Percentiles rank a stretch among this genome's conserved stretches.
These are phyloP conservation scores for Hozukius guyotensis DNA, from an alignment of 2,797 vertebrate genomes.

Conservation along the genomic window DNA sequence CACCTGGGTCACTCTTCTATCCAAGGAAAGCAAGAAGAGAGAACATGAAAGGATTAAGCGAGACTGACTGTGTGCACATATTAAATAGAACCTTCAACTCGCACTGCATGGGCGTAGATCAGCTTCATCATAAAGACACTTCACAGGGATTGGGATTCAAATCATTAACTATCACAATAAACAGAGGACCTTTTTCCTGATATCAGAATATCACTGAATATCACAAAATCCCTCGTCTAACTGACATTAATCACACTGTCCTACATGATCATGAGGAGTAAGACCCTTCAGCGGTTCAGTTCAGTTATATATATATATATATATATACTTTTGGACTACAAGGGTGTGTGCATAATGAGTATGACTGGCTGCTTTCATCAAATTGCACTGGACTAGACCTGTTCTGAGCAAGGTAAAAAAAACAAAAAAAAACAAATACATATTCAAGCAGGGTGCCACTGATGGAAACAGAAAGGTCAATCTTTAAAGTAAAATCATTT, in stretches of 20 bases:
- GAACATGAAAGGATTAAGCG: constrained; percentile 17
- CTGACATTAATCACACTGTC: background rate
- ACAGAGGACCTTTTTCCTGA: background rate
- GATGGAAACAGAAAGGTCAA: background rate
- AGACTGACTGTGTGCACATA: background rate
- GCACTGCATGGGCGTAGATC: background rate
- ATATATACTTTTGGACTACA: background rate
- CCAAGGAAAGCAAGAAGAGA: constrained; percentile 61
- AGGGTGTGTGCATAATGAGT: background rate
- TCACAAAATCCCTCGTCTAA: background rate
- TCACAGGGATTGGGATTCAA: background rate
- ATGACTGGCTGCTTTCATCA: background rate
- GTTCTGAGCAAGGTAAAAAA: background rate
- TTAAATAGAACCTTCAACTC: background rate
- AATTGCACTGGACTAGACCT: background rate
- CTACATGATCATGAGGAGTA: background rate
- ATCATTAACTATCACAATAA: background rate
- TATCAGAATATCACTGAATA: background rate
- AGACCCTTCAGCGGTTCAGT: background rate
- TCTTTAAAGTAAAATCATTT: too few relatives aligned
- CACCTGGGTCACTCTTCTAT: constrained; percentile 61
- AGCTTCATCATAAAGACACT: background rate
- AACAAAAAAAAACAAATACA: background rate
- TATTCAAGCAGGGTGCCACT: background rate
- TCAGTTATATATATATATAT: background rate